Evolutionary conservation across 2,888 invertebrate species (phyloP).

Genomic region (Drosophila algonquin): DNA sequence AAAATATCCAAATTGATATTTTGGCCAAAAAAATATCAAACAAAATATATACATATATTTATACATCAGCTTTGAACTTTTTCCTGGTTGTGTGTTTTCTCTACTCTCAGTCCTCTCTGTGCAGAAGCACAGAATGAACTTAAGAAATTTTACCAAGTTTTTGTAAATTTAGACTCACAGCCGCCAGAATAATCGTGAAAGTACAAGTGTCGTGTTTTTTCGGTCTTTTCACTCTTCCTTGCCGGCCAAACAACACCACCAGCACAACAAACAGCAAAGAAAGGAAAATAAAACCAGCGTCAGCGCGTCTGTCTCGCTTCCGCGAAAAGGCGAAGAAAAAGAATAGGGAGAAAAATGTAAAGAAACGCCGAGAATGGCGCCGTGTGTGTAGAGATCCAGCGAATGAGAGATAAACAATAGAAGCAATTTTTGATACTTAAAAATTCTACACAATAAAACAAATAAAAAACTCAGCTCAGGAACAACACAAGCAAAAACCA

Average conservation of each 20-base stretch:
- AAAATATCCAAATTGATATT: conserved; percentile 26
- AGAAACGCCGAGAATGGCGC: conserved; percentile 48
- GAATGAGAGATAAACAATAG: conserved; percentile 29
- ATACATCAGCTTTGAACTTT: conserved; percentile 84
- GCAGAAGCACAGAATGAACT: not conserved
- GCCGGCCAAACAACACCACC: conserved; percentile 20
- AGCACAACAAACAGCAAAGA: conserved; percentile 8
- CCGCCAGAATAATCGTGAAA: conserved; percentile 3
- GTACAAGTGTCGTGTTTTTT: conserved; percentile 12
- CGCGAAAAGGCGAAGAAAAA: not conserved
- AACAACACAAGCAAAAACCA: conserved; percentile 21
- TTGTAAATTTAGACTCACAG: not conserved
- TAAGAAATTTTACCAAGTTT: conserved; percentile 13
- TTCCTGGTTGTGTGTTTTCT: conserved; percentile 39
- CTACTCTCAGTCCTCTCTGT: conserved; percentile 12
- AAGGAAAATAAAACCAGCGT: conserved; percentile 18
- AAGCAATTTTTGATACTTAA: conserved; percentile 69
- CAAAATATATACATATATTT: conserved; percentile 9
- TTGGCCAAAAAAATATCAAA: not conserved
- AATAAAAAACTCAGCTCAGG: conserved; percentile 66
- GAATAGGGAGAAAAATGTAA: conserved; percentile 40
- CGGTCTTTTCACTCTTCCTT: conserved; percentile 15
- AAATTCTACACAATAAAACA: conserved; percentile 58
- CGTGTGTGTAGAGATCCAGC: conserved; percentile 35
- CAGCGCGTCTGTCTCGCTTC: conserved; percentile 33